phyloP scores from a whole-genome alignment of 2,888 invertebrate genomes.

The Cistogaster globosa region DNA sequence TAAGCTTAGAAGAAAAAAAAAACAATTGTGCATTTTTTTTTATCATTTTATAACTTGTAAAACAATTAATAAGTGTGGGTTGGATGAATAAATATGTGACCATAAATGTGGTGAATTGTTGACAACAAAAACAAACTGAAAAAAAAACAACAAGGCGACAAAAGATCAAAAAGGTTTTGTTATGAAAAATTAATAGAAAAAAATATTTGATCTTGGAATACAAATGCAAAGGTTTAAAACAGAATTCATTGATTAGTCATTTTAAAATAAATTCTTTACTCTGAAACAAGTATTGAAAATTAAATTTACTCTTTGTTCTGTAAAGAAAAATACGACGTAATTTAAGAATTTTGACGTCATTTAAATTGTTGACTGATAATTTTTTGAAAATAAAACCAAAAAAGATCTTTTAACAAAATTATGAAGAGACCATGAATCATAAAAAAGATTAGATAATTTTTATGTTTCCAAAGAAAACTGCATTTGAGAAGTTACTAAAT shows the following conservation, averaged over 20 bases:
- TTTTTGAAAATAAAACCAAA: neutral
- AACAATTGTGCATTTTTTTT: constrained; percentile 25
- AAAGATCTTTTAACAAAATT: neutral
- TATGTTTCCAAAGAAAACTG: constrained; percentile 37
- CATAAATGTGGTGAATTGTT: constrained; percentile 48
- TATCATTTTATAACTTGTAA: constrained; percentile 36
- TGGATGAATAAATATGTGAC: constrained; percentile 33
- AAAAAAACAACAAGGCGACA: constrained; percentile 5
- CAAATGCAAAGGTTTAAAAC: constrained; percentile 8
- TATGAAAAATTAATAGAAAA: constrained; percentile 22
- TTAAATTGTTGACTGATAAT: neutral
- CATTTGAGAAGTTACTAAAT: constrained; percentile 4
- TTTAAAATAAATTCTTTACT: constrained; percentile 18
- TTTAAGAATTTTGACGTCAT: constrained; percentile 47
- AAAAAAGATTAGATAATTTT: neutral
- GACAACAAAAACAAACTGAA: neutral
- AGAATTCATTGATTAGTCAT: constrained; percentile 21
- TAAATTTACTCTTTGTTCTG: constrained; percentile 1
- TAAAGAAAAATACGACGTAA: constrained; percentile 16
- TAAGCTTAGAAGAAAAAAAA: too few species aligned
- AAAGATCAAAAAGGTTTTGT: constrained; percentile 43
- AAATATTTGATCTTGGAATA: neutral
- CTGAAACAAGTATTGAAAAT: neutral
- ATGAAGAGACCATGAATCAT: constrained; percentile 20
- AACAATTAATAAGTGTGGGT: constrained; percentile 29